These are phyloP conservation scores for Brachionus rotundiformis DNA, from an alignment of 1,140 invertebrate species.

Conservation along the genomic window DNA sequence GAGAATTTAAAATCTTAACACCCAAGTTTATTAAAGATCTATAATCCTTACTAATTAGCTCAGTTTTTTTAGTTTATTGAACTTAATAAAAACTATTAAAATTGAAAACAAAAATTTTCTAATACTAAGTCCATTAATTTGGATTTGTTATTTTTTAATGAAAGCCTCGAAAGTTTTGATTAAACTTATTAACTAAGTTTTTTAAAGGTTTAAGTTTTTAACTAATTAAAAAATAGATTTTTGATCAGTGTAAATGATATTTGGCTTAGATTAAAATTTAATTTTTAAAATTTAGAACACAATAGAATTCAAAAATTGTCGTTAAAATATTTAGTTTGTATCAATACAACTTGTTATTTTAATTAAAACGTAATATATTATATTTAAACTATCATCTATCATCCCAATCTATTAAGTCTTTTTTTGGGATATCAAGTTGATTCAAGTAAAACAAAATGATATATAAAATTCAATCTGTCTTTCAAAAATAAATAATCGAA, in stretches of 20 bases:
- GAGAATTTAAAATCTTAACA: too few relatives aligned
- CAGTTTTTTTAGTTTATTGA: too few relatives aligned
- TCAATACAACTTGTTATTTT: background rate
- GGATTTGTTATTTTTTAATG: background rate
- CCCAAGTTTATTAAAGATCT: background rate
- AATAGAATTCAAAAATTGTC: too few relatives aligned
- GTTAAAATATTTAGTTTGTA: too few relatives aligned
- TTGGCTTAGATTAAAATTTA: too few relatives aligned
- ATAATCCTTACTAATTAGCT: background rate
- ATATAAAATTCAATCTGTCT: background rate
- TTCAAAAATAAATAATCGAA: constrained; percentile 18
- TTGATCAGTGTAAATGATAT: background rate
- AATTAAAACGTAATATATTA: background rate
- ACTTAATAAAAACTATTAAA: too few relatives aligned
- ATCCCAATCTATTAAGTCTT: background rate
- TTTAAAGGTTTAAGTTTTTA: background rate
- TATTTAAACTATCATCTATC: background rate
- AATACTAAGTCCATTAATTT: background rate
- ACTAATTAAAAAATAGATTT: background rate
- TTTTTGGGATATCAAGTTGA: background rate
- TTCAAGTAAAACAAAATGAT: background rate
- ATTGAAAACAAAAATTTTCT: too few relatives aligned
- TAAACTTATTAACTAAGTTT: background rate
- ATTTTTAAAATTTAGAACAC: too few relatives aligned
- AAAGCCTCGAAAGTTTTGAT: background rate